Percentiles rank a stretch among this genome's conserved stretches.
Evolutionary conservation across 2,888 invertebrate species (phyloP).

Genomic region (Epicampocera succincta): DNA sequence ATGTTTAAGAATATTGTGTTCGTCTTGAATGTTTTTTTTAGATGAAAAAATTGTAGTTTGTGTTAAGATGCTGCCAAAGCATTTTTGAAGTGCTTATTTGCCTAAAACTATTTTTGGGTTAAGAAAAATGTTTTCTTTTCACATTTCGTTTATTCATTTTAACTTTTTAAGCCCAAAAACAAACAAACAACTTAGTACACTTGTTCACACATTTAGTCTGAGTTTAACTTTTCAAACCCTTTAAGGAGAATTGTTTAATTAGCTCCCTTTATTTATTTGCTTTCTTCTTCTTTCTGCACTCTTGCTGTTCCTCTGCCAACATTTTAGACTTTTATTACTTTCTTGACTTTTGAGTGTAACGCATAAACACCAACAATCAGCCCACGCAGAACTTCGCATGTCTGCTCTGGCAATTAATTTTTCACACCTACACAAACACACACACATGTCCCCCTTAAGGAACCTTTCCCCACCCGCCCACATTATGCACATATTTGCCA

Average conservation of each 20-base stretch:
- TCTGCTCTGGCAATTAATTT: conserved; percentile 11
- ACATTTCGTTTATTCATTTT: conserved; percentile 20
- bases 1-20: conserved; percentile 10
- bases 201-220: too few species aligned
- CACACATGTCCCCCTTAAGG: not conserved
- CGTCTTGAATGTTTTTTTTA: conserved; percentile 9
- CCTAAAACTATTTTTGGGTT: not conserved
- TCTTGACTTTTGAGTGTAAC: not conserved
- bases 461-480: too few species aligned
- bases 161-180: conserved; percentile 18
- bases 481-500: conserved; percentile 2
- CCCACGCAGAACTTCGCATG: conserved; percentile 25
- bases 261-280: conserved; percentile 38
- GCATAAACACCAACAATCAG: conserved; percentile 37
- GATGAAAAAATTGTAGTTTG: not conserved
- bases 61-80: conserved; percentile 10
- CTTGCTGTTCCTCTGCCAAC: not conserved
- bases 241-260: conserved; percentile 56
- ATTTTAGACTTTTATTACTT: conserved; percentile 31
- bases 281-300: conserved; percentile 17
- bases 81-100: conserved; percentile 46
- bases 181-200: not conserved
- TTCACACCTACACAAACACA: conserved; percentile 2
- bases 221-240: conserved; percentile 33
- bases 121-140: conserved; percentile 8